Evolutionary conservation across 92 coral and sea anemone species (phyloP).

Genomic region (Actinernus sp.): DNA sequence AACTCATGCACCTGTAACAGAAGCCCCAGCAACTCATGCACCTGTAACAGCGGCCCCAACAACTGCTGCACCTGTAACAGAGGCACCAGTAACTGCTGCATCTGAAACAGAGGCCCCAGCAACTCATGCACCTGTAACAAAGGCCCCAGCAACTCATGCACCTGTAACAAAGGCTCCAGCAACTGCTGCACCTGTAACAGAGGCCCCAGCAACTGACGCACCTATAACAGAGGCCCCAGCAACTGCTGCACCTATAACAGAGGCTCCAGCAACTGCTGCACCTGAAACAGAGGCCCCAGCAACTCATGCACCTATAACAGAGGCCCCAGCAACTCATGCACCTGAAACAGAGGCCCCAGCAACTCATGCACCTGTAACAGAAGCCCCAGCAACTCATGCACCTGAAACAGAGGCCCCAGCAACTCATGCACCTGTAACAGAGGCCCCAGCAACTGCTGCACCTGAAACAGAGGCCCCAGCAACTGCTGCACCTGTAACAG

Average conservation of each 20-base stretch:
- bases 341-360: not conserved
- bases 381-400: not conserved
- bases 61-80: not conserved
- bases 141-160: not conserved
- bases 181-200: slow-evolving; percentile 3
- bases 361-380: not conserved
- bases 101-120: not conserved
- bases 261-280: not conserved
- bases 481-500: slow-evolving; percentile 5
- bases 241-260: not conserved
- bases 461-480: not conserved
- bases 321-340: slow-evolving; percentile 1
- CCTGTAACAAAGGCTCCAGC: not conserved
- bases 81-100: slow-evolving; percentile 14
- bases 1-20: no score
- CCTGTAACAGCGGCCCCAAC: not conserved
- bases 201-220: no score
- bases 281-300: no score
- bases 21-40: slow-evolving; percentile 2
- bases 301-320: slow-evolving; percentile 4
- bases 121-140: no score
- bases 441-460: slow-evolving; percentile 3
- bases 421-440: not conserved
- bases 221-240: no score
- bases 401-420: no score